Evolutionary conservation across 2,888 invertebrate genomes (phyloP).

Genomic region (Hofmannophila pseudospretella): DNA sequence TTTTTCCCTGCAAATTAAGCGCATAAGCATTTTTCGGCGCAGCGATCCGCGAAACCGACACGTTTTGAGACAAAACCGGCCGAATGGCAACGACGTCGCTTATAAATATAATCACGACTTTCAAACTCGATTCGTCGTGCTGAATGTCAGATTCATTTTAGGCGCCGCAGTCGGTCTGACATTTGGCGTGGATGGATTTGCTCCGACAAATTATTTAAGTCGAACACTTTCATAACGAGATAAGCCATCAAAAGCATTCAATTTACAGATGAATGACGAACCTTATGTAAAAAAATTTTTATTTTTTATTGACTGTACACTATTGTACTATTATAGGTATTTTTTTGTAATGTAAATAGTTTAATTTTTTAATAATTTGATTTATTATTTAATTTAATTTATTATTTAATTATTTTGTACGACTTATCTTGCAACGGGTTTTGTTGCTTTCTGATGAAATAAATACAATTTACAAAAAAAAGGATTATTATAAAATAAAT

Average conservation of each 20-base stretch:
- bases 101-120: slow-evolving; percentile 7
- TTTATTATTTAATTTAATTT: too few relatives aligned
- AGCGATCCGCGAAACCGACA: slow-evolving; percentile 34
- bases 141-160: slow-evolving; percentile 6
- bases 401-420: too few relatives aligned
- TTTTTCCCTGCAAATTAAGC: slow-evolving; percentile 32
- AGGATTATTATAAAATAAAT: too few relatives aligned
- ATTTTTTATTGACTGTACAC: too few relatives aligned
- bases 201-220: not conserved
- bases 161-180: slow-evolving; percentile 5
- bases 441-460: too few relatives aligned
- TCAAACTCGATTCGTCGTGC: slow-evolving; percentile 3
- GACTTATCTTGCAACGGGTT: too few relatives aligned
- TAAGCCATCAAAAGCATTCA: not conserved
- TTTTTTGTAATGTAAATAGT: too few relatives aligned
- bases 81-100: slow-evolving; percentile 14
- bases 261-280: too few relatives aligned
- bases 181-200: slow-evolving; percentile 6
- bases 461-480: too few relatives aligned
- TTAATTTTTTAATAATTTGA: too few relatives aligned
- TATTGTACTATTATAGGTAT: too few relatives aligned
- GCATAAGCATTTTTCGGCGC: slow-evolving; percentile 35
- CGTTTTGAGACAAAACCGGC: slow-evolving; percentile 20
- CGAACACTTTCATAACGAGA: slow-evolving; percentile 9
- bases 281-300: too few relatives aligned